phyloP scores from a whole-genome alignment of 2,888 invertebrate species.

The Euplexia lucipara region DNA sequence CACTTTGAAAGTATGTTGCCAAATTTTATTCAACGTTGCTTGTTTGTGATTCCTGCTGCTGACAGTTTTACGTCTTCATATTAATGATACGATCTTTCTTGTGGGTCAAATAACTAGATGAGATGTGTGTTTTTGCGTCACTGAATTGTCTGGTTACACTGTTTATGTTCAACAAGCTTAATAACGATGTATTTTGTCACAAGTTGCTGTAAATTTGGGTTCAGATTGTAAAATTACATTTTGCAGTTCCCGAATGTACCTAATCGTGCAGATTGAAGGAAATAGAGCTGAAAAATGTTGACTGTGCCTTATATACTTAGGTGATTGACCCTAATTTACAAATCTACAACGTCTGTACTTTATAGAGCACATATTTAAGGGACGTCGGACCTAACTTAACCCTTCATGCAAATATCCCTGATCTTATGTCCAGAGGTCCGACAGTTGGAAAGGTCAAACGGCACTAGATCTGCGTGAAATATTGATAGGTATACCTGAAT shows the following conservation, averaged over 20 bases:
- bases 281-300: conserved; percentile 5
- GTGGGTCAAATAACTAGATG: conserved; percentile 57
- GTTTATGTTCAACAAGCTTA: conserved; percentile 33
- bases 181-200: conserved; percentile 19
- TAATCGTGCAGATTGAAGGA: neutral
- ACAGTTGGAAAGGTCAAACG: conserved; percentile 45
- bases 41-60: conserved; percentile 65
- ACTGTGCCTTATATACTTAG: neutral
- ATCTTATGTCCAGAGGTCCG: conserved; percentile 29
- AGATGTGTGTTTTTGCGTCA: conserved; percentile 65
- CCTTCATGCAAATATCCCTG: conserved; percentile 38
- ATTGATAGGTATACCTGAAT: conserved; percentile 46
- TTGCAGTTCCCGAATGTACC: too few species aligned
- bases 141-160: conserved; percentile 26
- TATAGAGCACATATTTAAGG: conserved; percentile 31
- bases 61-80: conserved; percentile 71
- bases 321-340: neutral
- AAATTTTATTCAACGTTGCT: conserved; percentile 56
- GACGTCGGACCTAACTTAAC: conserved; percentile 18
- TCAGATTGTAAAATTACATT: too few species aligned
- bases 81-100: conserved; percentile 71
- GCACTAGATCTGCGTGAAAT: conserved; percentile 29
- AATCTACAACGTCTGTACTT: conserved; percentile 26
- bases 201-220: neutral
- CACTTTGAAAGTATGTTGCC: conserved; percentile 23